Conservation (phyloP, 2,797 vertebrate genomes). For the Acrocephalus scirpaceus region DNA sequence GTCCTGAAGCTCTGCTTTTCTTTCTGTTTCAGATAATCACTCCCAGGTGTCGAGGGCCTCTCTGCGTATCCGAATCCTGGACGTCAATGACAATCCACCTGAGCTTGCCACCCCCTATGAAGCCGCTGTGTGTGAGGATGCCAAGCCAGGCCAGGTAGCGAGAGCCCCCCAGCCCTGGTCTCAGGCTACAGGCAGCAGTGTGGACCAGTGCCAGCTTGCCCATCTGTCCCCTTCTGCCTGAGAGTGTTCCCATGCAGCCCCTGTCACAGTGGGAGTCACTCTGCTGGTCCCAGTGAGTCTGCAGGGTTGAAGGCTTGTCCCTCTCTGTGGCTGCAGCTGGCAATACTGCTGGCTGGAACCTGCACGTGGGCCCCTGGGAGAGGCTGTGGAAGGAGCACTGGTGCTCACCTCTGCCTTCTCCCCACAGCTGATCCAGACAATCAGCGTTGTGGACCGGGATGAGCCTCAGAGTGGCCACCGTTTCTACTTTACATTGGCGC, state of each 20-base stretch:
- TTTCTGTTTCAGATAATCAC: constrained; percentile 84
- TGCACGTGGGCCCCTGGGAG: accelerated
- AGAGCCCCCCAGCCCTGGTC: background rate
- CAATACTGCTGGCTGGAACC: background rate
- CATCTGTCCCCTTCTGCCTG: background rate
- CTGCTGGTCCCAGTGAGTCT: background rate
- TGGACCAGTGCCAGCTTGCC: background rate
- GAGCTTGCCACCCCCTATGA: constrained; percentile 94
- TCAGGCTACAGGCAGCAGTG: accelerated
- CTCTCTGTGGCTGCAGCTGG: accelerated
- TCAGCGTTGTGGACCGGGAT: constrained; percentile 94
- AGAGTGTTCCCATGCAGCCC: background rate
- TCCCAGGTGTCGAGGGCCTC: constrained; percentile 86
- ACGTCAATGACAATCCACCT: constrained; percentile 96
- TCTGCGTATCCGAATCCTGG: constrained; percentile 94
- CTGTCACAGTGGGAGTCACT: accelerated
- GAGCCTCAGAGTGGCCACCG: constrained; percentile 93
- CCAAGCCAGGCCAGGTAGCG: constrained; percentile 93
- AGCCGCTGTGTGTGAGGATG: constrained; percentile 93
- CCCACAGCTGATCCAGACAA: constrained; percentile 93
- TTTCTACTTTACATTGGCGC: constrained; percentile 91
- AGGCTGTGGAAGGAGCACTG: background rate
- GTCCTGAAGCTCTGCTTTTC: background rate
- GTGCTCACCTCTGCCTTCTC: background rate
- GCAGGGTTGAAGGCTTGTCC: background rate